Percentiles rank a stretch among this genome's conserved stretches.
These are phyloP conservation scores for Actinemys pallida DNA, from an alignment of 2,113 vertebrate genomes.

Conservation along the genomic window DNA sequence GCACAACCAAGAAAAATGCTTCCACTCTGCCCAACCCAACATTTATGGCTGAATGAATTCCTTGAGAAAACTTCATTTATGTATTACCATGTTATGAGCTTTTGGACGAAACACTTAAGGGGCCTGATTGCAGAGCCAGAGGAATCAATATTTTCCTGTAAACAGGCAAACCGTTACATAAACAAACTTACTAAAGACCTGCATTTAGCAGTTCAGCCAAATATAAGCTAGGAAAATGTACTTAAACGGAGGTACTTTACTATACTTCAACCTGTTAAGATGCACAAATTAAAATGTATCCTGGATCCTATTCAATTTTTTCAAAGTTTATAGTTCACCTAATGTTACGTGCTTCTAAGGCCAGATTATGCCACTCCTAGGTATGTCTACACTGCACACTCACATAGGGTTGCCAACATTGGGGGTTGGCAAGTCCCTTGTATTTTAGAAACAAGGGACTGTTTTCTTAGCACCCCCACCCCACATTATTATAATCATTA, in stretches of 20 bases:
- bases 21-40: neutral
- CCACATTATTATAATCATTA: neutral
- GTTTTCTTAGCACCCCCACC: neutral
- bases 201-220: neutral
- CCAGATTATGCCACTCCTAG: neutral
- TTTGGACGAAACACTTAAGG: conserved; percentile 60
- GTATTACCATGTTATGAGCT: conserved; percentile 50
- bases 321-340: neutral
- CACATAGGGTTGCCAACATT: neutral
- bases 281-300: neutral
- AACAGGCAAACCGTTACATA: conserved; percentile 53
- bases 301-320: neutral
- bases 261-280: neutral
- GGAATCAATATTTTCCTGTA: conserved; percentile 68
- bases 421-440: neutral
- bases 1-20: conserved; percentile 51
- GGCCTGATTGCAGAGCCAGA: conserved; percentile 50
- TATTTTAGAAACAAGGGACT: neutral
- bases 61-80: conserved; percentile 50
- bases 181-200: conserved; percentile 50
- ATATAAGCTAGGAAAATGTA: neutral
- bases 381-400: neutral
- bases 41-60: conserved; percentile 43
- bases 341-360: neutral
- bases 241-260: neutral